Percentiles rank a stretch among this genome's conserved stretches.
These are phyloP conservation scores for Eidolon dupreanum DNA, from an alignment of 2,797 vertebrate genomes.

Conservation along the genomic window DNA sequence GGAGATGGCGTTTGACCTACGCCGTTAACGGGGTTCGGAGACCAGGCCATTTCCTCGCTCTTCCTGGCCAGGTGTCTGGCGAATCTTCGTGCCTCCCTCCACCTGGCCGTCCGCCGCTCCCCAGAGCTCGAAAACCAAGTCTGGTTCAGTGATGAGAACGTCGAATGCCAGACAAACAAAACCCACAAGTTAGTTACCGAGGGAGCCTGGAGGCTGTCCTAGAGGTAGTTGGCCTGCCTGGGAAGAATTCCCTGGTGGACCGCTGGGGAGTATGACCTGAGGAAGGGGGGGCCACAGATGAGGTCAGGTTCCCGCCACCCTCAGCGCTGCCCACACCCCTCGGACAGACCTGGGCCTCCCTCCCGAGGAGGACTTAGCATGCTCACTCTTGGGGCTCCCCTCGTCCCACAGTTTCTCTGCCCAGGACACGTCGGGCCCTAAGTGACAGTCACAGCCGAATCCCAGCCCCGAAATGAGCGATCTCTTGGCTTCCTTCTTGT, in stretches of 20 bases:
- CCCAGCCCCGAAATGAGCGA: background rate
- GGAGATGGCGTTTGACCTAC: fast-evolving
- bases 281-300: background rate
- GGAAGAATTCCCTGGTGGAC: background rate
- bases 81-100: background rate
- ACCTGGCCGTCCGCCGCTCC: background rate
- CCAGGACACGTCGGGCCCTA: background rate
- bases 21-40: background rate
- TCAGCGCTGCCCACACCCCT: background rate
- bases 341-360: background rate
- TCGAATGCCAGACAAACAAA: background rate
- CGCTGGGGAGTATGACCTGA: background rate
- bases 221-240: background rate
- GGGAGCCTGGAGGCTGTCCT: background rate
- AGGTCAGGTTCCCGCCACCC: background rate
- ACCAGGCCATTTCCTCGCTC: background rate
- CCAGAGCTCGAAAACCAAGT: background rate
- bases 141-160: background rate
- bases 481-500: background rate
- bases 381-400: background rate
- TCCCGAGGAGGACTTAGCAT: background rate
- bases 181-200: background rate
- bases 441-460: background rate
- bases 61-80: background rate
- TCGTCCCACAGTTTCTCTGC: background rate